Conservation (phyloP, 2,797 vertebrate genomes). For the Acipenser ruthenus region DNA sequence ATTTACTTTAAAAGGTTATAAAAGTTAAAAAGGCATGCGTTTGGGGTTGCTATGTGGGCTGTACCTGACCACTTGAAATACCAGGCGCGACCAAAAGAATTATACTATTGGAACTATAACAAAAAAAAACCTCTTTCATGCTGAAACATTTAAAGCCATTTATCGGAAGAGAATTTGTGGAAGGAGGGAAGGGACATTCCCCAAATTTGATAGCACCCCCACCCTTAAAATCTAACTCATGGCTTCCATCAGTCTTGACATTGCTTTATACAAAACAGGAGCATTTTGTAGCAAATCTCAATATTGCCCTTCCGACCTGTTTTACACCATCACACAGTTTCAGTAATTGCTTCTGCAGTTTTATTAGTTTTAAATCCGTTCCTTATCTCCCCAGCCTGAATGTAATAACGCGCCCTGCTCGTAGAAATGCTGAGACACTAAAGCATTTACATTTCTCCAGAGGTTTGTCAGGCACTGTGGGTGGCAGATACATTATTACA, state of each 20-base stretch:
- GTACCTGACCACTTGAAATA: too few species aligned
- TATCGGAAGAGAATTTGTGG: not conserved
- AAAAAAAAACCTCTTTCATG: too few species aligned
- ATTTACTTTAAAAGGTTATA: too few species aligned
- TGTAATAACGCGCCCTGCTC: constrained; percentile 50
- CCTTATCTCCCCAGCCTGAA: constrained; percentile 50
- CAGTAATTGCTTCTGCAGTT: constrained; percentile 58
- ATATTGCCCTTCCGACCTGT: constrained; percentile 47
- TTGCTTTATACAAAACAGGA: constrained; percentile 29
- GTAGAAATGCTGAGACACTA: constrained; percentile 48
- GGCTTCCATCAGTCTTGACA: constrained; percentile 38
- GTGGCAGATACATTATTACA: constrained; percentile 39
- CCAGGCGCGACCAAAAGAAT: too few species aligned
- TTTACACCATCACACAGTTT: constrained; percentile 31
- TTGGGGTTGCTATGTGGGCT: too few species aligned
- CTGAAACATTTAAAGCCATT: too few species aligned
- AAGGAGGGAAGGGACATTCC: not conserved
- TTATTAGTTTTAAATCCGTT: constrained; percentile 58
- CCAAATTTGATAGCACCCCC: too few species aligned
- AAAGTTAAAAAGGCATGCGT: too few species aligned
- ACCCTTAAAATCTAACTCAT: too few species aligned
- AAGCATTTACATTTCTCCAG: constrained; percentile 48
- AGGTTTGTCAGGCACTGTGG: constrained; percentile 40
- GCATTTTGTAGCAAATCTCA: constrained; percentile 46
- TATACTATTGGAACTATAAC: too few species aligned